These are phyloP conservation scores for Unio delphinus DNA, from an alignment of 2,888 invertebrate species.

Conservation along the genomic window DNA sequence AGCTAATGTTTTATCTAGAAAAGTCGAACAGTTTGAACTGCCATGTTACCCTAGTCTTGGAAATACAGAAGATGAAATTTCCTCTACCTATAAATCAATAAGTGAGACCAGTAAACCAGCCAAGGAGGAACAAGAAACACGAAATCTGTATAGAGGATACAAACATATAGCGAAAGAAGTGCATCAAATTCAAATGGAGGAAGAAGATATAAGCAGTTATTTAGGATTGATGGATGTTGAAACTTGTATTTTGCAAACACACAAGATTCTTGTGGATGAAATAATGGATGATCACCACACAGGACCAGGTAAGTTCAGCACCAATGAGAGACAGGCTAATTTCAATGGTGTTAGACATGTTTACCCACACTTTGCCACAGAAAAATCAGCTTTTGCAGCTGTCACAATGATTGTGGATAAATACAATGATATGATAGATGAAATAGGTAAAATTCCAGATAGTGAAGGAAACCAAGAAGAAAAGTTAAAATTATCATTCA, in stretches of 20 bases:
- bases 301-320: constrained; percentile 6
- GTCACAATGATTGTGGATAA: constrained; percentile 3
- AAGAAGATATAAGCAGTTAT: neutral
- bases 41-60: no score
- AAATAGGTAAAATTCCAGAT: neutral
- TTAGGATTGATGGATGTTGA: constrained; percentile 9
- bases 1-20: no score
- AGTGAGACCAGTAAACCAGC: neutral
- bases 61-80: no score
- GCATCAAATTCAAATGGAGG: neutral
- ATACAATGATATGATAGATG: constrained; percentile 1
- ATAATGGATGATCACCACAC: constrained; percentile 4
- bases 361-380: constrained; percentile 4
- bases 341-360: neutral
- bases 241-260: constrained; percentile 2
- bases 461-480: neutral
- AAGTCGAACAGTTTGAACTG: no score
- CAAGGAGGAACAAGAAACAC: constrained; percentile 6
- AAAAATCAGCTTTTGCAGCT: neutral
- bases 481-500: constrained; percentile 2
- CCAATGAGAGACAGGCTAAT: neutral
- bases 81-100: no score
- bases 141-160: constrained; percentile 11
- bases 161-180: constrained; percentile 4
- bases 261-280: constrained; percentile 6